Percentiles rank a stretch among this genome's conserved stretches.
Conservation (phyloP, 1,140 invertebrate species). For the Tetragonula clypearis region DNA sequence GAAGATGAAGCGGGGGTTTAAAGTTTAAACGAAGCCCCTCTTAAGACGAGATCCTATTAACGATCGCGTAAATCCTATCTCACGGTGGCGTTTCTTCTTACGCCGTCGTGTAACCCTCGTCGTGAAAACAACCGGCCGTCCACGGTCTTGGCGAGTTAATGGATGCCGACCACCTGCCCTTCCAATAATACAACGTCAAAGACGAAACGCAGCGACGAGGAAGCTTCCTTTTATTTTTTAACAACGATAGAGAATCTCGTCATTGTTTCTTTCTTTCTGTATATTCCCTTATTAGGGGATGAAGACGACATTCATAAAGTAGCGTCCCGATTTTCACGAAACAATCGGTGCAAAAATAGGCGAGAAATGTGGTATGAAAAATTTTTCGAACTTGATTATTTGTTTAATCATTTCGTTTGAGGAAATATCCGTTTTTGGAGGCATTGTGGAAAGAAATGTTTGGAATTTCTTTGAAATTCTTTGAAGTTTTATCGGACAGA, state of each 20-base stretch:
- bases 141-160: constrained; percentile 1
- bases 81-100: constrained; percentile 34
- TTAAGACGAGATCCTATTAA: constrained; percentile 76
- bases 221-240: neutral
- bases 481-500: too few species aligned
- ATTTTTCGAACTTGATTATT: too few species aligned
- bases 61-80: constrained; percentile 56
- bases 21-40: constrained; percentile 73
- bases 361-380: too few species aligned
- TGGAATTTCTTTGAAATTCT: too few species aligned
- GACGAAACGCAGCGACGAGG: too few species aligned
- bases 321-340: too few species aligned
- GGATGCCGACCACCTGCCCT: neutral
- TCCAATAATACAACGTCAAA: neutral
- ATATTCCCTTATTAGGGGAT: neutral
- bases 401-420: too few species aligned
- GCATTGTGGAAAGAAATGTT: too few species aligned
- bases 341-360: too few species aligned
- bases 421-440: too few species aligned
- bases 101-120: constrained; percentile 10
- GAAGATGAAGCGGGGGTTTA: constrained; percentile 50
- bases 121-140: constrained; percentile 47
- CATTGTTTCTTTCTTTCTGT: too few species aligned
- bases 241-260: neutral
- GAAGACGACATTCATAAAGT: neutral